Evolutionary conservation across 2,888 invertebrate species (phyloP), one percentile per base, ranked within the genome.

Genomic region (Eupithecia tripunctaria): DNA sequence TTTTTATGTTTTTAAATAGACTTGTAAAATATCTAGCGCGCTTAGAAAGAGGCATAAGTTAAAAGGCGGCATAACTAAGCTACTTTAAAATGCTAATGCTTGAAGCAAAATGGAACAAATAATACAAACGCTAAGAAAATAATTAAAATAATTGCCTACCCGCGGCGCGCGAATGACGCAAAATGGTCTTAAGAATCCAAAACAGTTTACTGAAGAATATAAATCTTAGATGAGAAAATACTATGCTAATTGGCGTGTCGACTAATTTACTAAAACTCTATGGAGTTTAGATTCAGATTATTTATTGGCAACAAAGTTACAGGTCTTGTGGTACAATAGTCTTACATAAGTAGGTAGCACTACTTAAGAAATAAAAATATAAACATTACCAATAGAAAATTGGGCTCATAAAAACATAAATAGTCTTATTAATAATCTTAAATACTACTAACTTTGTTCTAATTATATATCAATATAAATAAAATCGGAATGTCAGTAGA

Each of bases 81-180:
- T 4, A 5, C 64, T 21, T 64, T 1, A 38, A 59, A 67, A 38
- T 38, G 21, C n/a, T 62, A 51, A 65, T 41, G 27, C 59, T 43
- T 32, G 47, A 29, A 51, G 62, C 63, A 36, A 67, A 51, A 59
- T 64, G 36, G 21, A 56, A 59, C 70, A 65, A 70, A 66, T 41
- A 29, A 70, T 43, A 64, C 41, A 36, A 59, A 62, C 62, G 21
- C 8, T 59, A 59, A 43, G 72, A 68, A 25, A 63, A 64, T 65
- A 68, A 72, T 73, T 73, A 73, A 63, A 73, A 43, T 73, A 73
- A 73, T 73, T 72, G 59, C 72, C 41, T 18, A 43, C 67, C 29
- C 32, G n/a, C n/a, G 68, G 25, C 43, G 21, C 18, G 29, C 18
- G 38, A 29, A 51, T n/a, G 41, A 29, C 32, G 60, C 66, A 32